phyloP scores from a whole-genome alignment of 1,140 invertebrate species.

The Penaeus indicus region DNA sequence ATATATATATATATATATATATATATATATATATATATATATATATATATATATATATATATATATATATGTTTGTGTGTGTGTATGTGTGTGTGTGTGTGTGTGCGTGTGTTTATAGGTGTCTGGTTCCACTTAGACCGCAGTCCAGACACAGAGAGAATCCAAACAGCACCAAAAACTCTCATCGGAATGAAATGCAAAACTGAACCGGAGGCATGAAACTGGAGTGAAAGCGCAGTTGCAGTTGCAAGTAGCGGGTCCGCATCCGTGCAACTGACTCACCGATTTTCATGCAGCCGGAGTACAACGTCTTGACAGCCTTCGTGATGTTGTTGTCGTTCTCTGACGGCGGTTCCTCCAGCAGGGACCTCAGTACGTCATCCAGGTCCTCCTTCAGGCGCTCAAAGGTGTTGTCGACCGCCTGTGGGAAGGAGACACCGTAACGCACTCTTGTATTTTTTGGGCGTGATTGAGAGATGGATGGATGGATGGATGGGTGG shows the following conservation, averaged over 20 bases:
- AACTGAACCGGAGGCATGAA: background rate
- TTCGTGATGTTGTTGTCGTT: conserved; percentile 68
- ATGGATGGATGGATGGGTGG: background rate
- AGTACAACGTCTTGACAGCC: conserved; percentile 68
- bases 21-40: too few species aligned
- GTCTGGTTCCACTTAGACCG: background rate
- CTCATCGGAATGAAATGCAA: background rate
- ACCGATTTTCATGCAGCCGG: conserved; percentile 69
- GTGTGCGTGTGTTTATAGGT: too few species aligned
- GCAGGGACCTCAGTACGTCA: conserved; percentile 69
- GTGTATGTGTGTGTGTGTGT: too few species aligned
- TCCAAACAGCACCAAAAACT: too few species aligned
- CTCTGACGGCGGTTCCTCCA: conserved; percentile 67
- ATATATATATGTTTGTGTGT: too few species aligned
- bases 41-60: too few species aligned
- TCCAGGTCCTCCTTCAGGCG: conserved; percentile 69
- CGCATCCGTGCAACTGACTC: background rate
- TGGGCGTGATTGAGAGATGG: background rate
- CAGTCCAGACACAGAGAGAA: background rate
- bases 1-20: too few species aligned
- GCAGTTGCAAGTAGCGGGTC: background rate
- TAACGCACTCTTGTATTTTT: conserved; percentile 26
- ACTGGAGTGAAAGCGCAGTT: background rate
- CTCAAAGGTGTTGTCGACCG: conserved; percentile 71
- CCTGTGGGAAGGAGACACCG: conserved; percentile 17